Conservation (phyloP, 2,888 invertebrate species). For the Drosophila cyrtoloma region DNA sequence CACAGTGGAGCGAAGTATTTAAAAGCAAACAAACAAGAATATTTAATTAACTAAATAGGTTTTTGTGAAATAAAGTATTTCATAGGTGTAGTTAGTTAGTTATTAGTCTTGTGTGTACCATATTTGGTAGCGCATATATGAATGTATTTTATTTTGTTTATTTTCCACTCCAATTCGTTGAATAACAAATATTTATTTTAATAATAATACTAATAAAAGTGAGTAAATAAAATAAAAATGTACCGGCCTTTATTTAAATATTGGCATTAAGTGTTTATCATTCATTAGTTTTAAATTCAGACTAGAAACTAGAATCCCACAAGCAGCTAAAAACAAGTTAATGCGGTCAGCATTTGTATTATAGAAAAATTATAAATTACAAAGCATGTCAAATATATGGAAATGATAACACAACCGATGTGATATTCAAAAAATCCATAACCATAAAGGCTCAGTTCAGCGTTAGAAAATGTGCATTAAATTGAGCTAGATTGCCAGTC, state of each 20-base stretch:
- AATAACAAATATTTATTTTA: background rate
- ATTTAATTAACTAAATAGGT: background rate
- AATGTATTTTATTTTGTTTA: background rate
- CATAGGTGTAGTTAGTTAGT: background rate
- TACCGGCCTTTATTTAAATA: background rate
- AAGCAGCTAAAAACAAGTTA: background rate
- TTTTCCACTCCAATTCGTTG: background rate
- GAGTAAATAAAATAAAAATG: background rate
- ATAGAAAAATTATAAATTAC: background rate
- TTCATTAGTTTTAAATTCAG: background rate
- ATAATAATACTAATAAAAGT: background rate
- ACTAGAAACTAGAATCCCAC: background rate
- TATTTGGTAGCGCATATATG: background rate
- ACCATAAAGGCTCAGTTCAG: background rate
- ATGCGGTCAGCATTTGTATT: background rate
- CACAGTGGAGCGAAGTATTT: conserved; percentile 6
- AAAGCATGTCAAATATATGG: background rate
- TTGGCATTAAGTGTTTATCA: background rate
- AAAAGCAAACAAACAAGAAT: background rate
- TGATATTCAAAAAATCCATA: background rate
- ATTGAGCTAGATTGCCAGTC: background rate
- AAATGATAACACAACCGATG: background rate
- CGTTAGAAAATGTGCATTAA: background rate
- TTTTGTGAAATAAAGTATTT: background rate
- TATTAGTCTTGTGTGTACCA: too few species aligned